Evolutionary conservation across 1,140 invertebrate genomes (phyloP).

Genomic region (Listronotus oregonensis): DNA sequence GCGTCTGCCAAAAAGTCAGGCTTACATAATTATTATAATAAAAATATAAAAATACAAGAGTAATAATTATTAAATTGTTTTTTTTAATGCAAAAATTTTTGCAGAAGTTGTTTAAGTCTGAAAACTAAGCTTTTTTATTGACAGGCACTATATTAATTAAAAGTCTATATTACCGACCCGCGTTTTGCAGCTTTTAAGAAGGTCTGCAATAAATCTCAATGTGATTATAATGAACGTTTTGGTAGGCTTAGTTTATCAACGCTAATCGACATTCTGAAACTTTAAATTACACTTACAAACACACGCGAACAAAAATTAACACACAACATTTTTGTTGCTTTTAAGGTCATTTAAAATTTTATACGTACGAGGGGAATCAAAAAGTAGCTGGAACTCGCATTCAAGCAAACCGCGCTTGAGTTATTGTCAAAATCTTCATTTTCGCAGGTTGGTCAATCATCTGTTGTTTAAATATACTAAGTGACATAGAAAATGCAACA

Average conservation of each 20-base stretch:
- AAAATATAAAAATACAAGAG: too few relatives aligned
- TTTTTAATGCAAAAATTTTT: too few relatives aligned
- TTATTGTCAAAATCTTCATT: too few relatives aligned
- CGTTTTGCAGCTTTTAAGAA: conserved; percentile 6
- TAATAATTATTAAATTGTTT: too few relatives aligned
- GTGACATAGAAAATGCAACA: too few relatives aligned
- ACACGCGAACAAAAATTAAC: conserved; percentile 28
- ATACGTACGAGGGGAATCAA: not conserved
- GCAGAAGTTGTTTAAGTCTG: too few relatives aligned
- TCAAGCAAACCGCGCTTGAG: too few relatives aligned
- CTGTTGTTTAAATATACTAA: too few relatives aligned
- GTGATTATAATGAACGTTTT: conserved; percentile 31
- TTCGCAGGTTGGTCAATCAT: too few relatives aligned
- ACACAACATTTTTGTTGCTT: conserved; percentile 16
- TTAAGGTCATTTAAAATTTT: conserved; percentile 21
- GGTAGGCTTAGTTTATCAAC: conserved; percentile 32
- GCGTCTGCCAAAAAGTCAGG: too few relatives aligned
- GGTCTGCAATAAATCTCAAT: conserved; percentile 30
- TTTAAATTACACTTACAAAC: conserved; percentile 33
- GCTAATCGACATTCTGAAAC: conserved; percentile 26
- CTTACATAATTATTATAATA: too few relatives aligned
- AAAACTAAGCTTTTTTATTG: too few relatives aligned
- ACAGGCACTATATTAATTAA: conserved; percentile 4
- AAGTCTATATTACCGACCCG: not conserved
- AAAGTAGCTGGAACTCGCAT: not conserved